These are phyloP conservation scores for Novumbra hubbsi DNA, from an alignment of 2,797 vertebrate genomes.

Conservation along the genomic window DNA sequence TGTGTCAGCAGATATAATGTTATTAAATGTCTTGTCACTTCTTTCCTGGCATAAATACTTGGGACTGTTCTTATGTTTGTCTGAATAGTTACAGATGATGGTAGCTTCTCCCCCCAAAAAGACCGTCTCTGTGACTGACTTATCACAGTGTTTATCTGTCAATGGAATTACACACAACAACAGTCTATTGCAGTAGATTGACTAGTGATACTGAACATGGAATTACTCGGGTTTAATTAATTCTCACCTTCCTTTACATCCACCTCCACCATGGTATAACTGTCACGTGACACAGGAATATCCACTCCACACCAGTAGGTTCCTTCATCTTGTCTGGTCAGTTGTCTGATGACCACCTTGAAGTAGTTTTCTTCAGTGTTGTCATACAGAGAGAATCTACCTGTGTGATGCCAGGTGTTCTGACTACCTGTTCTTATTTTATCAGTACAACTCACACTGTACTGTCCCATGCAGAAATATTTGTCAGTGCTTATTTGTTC, in stretches of 20 bases:
- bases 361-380: neutral
- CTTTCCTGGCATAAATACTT: slow-evolving; percentile 33
- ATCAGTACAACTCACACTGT: too few relatives aligned
- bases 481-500: too few relatives aligned
- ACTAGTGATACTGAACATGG: too few relatives aligned
- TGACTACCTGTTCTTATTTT: too few relatives aligned
- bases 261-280: neutral
- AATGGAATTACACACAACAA: neutral
- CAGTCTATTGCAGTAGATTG: too few relatives aligned
- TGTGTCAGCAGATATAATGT: neutral
- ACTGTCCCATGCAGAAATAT: too few relatives aligned
- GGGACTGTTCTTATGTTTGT: neutral
- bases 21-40: too few relatives aligned
- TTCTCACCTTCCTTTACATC: neutral
- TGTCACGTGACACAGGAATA: neutral
- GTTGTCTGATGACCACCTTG: neutral
- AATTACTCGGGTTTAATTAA: too few relatives aligned
- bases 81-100: slow-evolving; percentile 13
- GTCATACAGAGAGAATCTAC: too few relatives aligned
- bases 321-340: neutral
- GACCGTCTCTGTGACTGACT: neutral
- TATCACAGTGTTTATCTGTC: neutral
- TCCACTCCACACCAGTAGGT: slow-evolving; percentile 12
- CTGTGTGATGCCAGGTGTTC: too few relatives aligned
- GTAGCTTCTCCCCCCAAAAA: slow-evolving; percentile 2